Evolutionary conservation across 2,797 vertebrate species (phyloP), one percentile per base, ranked within the genome.

Genomic region (Acanthurus tractus): DNA sequence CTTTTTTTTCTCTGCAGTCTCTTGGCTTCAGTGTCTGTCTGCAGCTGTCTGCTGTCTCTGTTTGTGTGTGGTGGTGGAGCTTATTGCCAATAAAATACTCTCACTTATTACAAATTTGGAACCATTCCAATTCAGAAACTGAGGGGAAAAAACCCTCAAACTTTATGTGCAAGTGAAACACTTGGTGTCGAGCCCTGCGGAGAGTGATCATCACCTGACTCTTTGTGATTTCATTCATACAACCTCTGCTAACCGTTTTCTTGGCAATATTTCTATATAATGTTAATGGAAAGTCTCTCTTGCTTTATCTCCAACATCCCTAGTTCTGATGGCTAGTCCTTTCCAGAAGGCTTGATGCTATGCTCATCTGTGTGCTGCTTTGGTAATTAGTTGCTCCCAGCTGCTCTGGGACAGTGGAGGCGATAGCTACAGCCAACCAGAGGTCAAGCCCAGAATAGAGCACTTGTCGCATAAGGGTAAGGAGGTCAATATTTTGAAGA

Each of bases 341-440:
- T 63, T 78, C 67, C 76, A 79, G 20, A 62, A 70, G 71, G 63
- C 73, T 71, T 36, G 57, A 56, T 49, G 66, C 53, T 56, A 80
- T 74, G 72, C 70, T 75, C 85, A 75, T 87, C 56, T 88, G 90
- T 74, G 81, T 58, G 49, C 40, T 68, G 55, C 74, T 2, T 82
- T 81, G 76, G 44, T 80, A 87, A 89, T 89, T 84, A 92, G 65
- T 76, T 78, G 69, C 50, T 84, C 63, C 17, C 74, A 84, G 83
- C 83, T 85, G 80, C 88, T 71, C 49, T 70, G 83, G 84, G 77
- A 88, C 68, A 64, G 54, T 7, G 42, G 12, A 8, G 76, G 58
- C 76, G 59, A 63, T 3, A 70, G 70, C 48, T 73, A 58, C 22
- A 22, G 69, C 69, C 68, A 80, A 86, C 48, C 81, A 74, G 76